A percentile compares a stretch with the other conserved stretches of the same genome.
phyloP scores from a whole-genome alignment of 2,797 vertebrate species.

The Rachycentron canadum region DNA sequence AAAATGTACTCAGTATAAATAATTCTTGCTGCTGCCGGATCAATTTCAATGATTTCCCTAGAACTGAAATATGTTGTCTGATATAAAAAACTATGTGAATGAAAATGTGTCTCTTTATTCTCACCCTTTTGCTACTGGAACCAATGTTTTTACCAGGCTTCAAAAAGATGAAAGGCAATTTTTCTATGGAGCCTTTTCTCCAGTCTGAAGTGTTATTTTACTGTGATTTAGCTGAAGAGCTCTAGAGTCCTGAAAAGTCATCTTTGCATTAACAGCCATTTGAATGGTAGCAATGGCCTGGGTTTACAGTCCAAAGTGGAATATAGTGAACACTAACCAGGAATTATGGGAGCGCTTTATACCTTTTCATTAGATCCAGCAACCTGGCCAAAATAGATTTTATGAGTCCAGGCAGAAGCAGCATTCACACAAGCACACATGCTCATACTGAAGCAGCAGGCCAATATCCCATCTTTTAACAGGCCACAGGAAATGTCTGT shows the following conservation, averaged over 20 bases:
- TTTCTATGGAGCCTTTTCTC: slow-evolving; percentile 12
- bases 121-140: not conserved
- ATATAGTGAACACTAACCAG: slow-evolving; percentile 40
- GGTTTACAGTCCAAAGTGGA: slow-evolving; percentile 39
- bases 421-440: not conserved
- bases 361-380: slow-evolving; percentile 42
- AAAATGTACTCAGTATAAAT: not conserved
- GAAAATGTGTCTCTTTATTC: too few species aligned
- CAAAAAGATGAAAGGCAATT: too few species aligned
- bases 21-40: not conserved
- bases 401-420: slow-evolving; percentile 43
- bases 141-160: too few species aligned
- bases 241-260: slow-evolving; percentile 27
- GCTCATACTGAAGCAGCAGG: not conserved
- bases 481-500: not conserved
- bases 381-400: slow-evolving; percentile 25
- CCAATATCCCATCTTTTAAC: not conserved
- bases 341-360: slow-evolving; percentile 26
- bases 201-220: slow-evolving; percentile 18
- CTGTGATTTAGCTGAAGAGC: slow-evolving; percentile 37
- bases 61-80: not conserved
- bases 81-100: too few species aligned
- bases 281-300: not conserved
- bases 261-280: slow-evolving; percentile 32
- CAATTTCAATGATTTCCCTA: not conserved